Conservation (phyloP, 1,140 invertebrate species). For the Eulimnadia texana region DNA sequence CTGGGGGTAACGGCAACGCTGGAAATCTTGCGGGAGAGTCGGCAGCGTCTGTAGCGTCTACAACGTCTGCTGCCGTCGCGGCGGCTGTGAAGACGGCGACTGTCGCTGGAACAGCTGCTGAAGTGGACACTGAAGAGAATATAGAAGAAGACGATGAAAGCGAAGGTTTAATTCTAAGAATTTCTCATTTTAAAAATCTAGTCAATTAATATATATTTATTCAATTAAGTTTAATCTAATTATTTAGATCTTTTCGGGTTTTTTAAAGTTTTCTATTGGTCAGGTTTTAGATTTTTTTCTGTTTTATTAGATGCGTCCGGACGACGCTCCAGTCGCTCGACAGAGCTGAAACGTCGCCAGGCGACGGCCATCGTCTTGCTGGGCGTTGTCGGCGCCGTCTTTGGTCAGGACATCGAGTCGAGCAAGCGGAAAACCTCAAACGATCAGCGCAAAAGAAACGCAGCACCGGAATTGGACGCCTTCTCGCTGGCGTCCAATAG, state of each 20-base stretch:
- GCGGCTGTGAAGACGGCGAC: neutral
- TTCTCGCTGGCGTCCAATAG: constrained; percentile 78
- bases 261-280: neutral
- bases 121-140: constrained; percentile 44
- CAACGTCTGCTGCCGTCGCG: neutral
- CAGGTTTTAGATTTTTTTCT: neutral
- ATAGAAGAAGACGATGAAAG: constrained; percentile 58
- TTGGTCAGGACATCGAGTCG: constrained; percentile 71
- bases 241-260: neutral
- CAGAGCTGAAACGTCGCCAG: constrained; percentile 84
- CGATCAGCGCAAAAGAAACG: constrained; percentile 51
- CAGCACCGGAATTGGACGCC: constrained; percentile 54
- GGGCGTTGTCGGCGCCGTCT: constrained; percentile 94
- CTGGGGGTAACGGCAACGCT: neutral
- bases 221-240: no score
- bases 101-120: constrained; percentile 18
- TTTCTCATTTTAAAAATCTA: no score
- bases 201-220: no score
- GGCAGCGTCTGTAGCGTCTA: neutral
- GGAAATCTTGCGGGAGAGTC: neutral
- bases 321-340: constrained; percentile 63
- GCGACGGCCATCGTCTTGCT: constrained; percentile 91
- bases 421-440: constrained; percentile 29
- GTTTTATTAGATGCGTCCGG: constrained; percentile 35
- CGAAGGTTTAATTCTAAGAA: constrained; percentile 20